These are phyloP conservation scores for Leucoptera coffeella DNA, from an alignment of 2,888 invertebrate species.

Conservation along the genomic window DNA sequence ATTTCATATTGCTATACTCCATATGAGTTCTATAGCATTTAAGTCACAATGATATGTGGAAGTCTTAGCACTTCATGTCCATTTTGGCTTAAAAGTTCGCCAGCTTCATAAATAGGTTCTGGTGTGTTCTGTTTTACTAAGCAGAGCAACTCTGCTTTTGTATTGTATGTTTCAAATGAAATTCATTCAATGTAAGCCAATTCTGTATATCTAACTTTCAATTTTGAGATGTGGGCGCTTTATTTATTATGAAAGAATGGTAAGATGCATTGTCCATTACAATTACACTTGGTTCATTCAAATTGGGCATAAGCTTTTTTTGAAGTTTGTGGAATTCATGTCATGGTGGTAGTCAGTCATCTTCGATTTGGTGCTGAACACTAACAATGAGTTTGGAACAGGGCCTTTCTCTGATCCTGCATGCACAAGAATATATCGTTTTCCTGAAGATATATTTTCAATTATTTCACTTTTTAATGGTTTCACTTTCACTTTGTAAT, in stretches of 20 bases:
- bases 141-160: slow-evolving; percentile 7
- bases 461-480: slow-evolving; percentile 1
- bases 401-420: too few species aligned
- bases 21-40: slow-evolving; percentile 9
- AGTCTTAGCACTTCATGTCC: slow-evolving; percentile 7
- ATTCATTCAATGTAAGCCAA: slow-evolving; percentile 11
- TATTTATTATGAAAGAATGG: slow-evolving; percentile 5
- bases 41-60: slow-evolving; percentile 7
- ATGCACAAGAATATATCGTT: slow-evolving; percentile 9
- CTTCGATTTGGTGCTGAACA: slow-evolving; percentile 8
- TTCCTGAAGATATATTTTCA: slow-evolving; percentile 7
- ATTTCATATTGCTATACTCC: slow-evolving; percentile 7
- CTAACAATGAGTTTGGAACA: too few species aligned
- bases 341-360: slow-evolving; percentile 4
- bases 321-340: slow-evolving; percentile 2
- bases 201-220: too few species aligned
- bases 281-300: slow-evolving; percentile 6
- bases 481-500: background rate
- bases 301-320: slow-evolving; percentile 4
- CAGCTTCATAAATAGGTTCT: too few species aligned
- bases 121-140: slow-evolving; percentile 9
- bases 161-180: slow-evolving; percentile 7
- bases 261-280: slow-evolving; percentile 7
- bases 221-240: slow-evolving; percentile 4
- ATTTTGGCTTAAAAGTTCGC: slow-evolving; percentile 8